Conservation (phyloP, 2,113 vertebrate species). For the Peromyscus maniculatus region DNA sequence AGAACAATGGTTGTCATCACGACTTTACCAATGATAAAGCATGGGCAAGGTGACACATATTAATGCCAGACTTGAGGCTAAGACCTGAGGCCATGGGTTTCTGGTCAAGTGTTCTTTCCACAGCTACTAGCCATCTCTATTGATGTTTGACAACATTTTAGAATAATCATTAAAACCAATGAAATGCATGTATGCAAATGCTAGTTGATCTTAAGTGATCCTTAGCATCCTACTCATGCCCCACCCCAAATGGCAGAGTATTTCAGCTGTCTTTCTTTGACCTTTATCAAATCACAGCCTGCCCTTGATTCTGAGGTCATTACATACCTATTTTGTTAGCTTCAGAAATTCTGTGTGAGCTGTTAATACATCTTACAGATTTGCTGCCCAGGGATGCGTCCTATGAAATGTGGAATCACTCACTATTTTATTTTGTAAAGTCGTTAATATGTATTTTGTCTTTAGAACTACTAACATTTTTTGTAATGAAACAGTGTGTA, state of each 20-base stretch:
- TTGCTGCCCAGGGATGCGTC: neutral
- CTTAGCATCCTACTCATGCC: neutral
- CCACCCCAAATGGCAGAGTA: neutral
- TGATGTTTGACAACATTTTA: slow-evolving; percentile 44
- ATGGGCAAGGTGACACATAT: neutral
- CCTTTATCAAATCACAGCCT: neutral
- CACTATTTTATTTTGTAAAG: slow-evolving; percentile 1
- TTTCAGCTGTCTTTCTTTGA: slow-evolving; percentile 34
- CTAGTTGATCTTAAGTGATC: slow-evolving; percentile 31
- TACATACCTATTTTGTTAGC: neutral
- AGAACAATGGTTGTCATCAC: neutral
- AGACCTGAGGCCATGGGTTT: slow-evolving; percentile 1
- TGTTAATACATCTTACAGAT: slow-evolving; percentile 35
- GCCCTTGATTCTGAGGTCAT: neutral
- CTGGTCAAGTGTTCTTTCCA: slow-evolving; percentile 27
- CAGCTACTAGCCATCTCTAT: neutral
- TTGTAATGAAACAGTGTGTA: slow-evolving; percentile 34
- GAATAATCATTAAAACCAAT: slow-evolving; percentile 34
- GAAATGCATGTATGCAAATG: slow-evolving; percentile 20
- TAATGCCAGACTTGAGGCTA: slow-evolving; percentile 18
- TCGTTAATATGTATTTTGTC: neutral
- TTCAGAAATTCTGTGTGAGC: slow-evolving; percentile 19
- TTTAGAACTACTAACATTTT: neutral
- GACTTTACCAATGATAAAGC: slow-evolving; percentile 23
- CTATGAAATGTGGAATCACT: slow-evolving; percentile 29